Conservation (phyloP, 2,797 vertebrate species). For the Danio albolineatus region DNA sequence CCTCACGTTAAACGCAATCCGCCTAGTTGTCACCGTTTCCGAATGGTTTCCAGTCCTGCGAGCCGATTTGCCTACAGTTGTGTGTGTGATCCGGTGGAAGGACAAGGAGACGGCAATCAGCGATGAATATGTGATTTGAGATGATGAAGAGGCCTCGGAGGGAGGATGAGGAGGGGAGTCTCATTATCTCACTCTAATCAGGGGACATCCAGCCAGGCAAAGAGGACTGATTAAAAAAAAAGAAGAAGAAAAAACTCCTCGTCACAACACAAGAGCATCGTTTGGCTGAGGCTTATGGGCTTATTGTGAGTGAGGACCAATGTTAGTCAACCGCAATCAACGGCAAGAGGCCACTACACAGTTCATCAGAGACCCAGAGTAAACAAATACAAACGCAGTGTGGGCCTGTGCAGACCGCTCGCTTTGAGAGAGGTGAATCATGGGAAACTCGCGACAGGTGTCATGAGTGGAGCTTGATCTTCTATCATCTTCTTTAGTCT, state of each 20-base stretch:
- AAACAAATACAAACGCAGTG: conserved; percentile 56
- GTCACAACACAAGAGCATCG: conserved; percentile 64
- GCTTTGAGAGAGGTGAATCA: conserved; percentile 31
- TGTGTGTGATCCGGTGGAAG: conserved; percentile 51
- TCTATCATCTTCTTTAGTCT: conserved; percentile 8
- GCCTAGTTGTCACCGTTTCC: conserved; percentile 26
- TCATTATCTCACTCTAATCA: conserved; percentile 71
- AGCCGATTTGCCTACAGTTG: conserved; percentile 38
- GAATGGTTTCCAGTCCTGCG: neutral
- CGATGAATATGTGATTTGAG: conserved; percentile 64
- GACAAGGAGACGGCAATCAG: conserved; percentile 64
- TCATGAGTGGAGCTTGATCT: conserved; percentile 40
- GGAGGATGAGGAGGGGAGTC: conserved; percentile 51
- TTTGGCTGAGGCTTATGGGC: conserved; percentile 58
- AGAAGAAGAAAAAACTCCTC: conserved; percentile 40
- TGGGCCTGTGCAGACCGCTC: conserved; percentile 9
- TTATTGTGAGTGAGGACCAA: conserved; percentile 59
- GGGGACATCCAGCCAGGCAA: conserved; percentile 66
- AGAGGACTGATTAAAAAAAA: conserved; percentile 64
- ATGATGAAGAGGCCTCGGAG: conserved; percentile 61
- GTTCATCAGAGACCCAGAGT: conserved; percentile 63
- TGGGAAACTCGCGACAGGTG: conserved; percentile 53
- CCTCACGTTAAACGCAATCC: conserved; percentile 26
- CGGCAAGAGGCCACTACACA: conserved; percentile 59
- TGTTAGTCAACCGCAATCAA: conserved; percentile 68